Conservation (phyloP, 2,888 invertebrate genomes). For the Ganaspis brasiliensis region DNA sequence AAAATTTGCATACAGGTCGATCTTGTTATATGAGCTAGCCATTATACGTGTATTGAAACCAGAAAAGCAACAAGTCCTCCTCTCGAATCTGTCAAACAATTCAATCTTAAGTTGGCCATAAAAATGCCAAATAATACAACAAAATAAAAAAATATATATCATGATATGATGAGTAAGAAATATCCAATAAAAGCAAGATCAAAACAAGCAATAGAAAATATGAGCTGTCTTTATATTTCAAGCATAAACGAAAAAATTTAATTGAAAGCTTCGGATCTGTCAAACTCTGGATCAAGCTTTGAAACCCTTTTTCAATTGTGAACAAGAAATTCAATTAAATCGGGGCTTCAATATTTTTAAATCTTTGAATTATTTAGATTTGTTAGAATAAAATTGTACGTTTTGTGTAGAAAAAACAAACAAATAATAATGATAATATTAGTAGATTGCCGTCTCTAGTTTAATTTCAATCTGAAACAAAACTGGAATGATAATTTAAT, state of each 20-base stretch:
- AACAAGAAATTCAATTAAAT: too few species aligned
- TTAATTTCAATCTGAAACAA: too few species aligned
- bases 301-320: too few species aligned
- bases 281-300: background rate
- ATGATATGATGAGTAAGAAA: background rate
- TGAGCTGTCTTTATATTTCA: background rate
- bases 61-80: conserved; percentile 21
- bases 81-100: conserved; percentile 22
- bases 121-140: too few species aligned
- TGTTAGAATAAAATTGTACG: too few species aligned
- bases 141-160: background rate
- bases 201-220: background rate
- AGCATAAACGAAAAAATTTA: background rate
- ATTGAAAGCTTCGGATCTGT: background rate
- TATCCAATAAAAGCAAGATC: background rate
- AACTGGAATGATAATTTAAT: too few species aligned
- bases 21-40: conserved; percentile 3
- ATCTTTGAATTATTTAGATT: too few species aligned
- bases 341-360: too few species aligned
- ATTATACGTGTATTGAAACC: conserved; percentile 19
- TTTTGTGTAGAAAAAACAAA: too few species aligned
- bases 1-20: conserved; percentile 40
- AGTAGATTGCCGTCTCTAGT: too few species aligned
- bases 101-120: background rate
- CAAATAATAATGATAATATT: too few species aligned